Evolutionary conservation across 2,888 invertebrate genomes (phyloP).

Genomic region (Lochmaea capreae): DNA sequence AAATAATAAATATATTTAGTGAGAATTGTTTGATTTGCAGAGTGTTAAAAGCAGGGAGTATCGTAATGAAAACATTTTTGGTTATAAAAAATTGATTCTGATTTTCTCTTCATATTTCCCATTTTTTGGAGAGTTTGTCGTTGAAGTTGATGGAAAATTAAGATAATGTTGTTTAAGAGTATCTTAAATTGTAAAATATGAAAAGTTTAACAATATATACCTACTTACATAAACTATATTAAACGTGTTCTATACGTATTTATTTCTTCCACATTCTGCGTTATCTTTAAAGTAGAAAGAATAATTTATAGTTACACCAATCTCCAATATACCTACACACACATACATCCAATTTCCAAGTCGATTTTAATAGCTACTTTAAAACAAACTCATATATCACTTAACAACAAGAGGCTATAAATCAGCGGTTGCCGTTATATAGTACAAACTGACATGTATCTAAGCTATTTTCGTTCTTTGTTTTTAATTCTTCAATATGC

Average conservation of each 20-base stretch:
- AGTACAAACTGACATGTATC: conserved; percentile 37
- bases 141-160: too few relatives aligned
- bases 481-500: conserved; percentile 27
- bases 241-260: conserved; percentile 7
- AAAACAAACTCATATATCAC: conserved; percentile 52
- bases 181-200: too few relatives aligned
- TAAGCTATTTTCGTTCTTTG: conserved; percentile 36
- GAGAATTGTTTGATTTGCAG: not conserved
- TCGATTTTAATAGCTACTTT: conserved; percentile 49
- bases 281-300: conserved; percentile 15
- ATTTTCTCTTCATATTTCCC: too few relatives aligned
- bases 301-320: conserved; percentile 36
- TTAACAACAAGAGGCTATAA: conserved; percentile 48
- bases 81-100: too few relatives aligned
- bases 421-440: conserved; percentile 43
- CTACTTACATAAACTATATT: too few relatives aligned
- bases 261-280: conserved; percentile 20
- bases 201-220: too few relatives aligned
- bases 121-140: too few relatives aligned
- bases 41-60: too few relatives aligned
- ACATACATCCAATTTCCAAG: conserved; percentile 40
- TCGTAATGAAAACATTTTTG: too few relatives aligned
- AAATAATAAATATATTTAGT: too few relatives aligned
- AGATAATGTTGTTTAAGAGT: too few relatives aligned
- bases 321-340: conserved; percentile 26